phyloP scores from a whole-genome alignment of 1,140 invertebrate species.

The Eciton burchellii region DNA sequence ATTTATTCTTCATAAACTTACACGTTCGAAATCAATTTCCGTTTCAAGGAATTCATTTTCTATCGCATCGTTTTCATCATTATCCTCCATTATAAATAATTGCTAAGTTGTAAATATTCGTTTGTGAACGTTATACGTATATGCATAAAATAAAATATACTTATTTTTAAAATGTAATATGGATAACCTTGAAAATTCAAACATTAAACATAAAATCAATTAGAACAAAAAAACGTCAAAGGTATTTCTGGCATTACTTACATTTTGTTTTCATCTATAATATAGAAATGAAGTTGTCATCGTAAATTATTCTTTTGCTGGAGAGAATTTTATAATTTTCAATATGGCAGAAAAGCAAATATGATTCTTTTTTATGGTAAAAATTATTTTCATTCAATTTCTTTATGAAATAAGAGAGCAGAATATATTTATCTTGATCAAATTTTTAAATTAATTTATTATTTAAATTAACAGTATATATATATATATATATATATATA shows the following conservation, averaged over 20 bases:
- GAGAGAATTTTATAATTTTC: not conserved
- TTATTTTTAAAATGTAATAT: not conserved
- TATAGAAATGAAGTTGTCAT: slow-evolving; percentile 32
- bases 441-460: slow-evolving; percentile 1
- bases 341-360: not conserved
- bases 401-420: not conserved
- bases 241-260: slow-evolving; percentile 13
- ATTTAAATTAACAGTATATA: not conserved
- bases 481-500: too few relatives aligned
- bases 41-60: too few relatives aligned
- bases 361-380: not conserved
- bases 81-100: slow-evolving; percentile 36
- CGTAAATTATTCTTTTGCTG: not conserved
- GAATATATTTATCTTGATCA: not conserved
- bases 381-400: too few relatives aligned
- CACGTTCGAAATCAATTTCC: slow-evolving; percentile 4
- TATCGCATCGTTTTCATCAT: slow-evolving; percentile 17
- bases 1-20: slow-evolving; percentile 38
- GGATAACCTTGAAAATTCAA: not conserved
- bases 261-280: slow-evolving; percentile 39
- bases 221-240: slow-evolving; percentile 20
- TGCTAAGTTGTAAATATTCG: not conserved
- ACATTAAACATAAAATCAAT: not conserved
- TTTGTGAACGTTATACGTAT: not conserved
- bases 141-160: not conserved